A percentile compares a stretch with the other conserved stretches of the same genome.
These are phyloP conservation scores for Plusia festucae DNA, from an alignment of 2,888 invertebrate species.

Conservation along the genomic window DNA sequence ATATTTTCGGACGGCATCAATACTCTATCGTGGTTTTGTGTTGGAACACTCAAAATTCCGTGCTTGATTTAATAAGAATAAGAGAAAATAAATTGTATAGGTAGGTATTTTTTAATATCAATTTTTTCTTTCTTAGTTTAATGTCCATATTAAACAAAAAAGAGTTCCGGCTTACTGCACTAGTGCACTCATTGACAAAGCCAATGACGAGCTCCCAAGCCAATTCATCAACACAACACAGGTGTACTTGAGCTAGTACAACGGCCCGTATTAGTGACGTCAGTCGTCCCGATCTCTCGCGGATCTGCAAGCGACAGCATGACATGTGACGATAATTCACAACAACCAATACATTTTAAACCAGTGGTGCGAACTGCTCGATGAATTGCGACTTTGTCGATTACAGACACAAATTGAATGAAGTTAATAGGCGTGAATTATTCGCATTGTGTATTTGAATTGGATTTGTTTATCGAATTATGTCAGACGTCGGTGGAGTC, in stretches of 20 bases:
- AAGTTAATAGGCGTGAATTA: conserved; percentile 79
- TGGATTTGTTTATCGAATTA: conserved; percentile 42
- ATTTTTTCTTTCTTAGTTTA: too few relatives aligned
- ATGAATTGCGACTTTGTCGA: conserved; percentile 78
- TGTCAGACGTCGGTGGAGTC: neutral
- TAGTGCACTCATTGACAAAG: neutral
- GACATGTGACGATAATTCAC: conserved; percentile 74
- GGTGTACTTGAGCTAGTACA: conserved; percentile 50
- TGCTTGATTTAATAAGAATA: too few relatives aligned
- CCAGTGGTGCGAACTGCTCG: conserved; percentile 72
- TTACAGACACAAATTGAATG: conserved; percentile 74
- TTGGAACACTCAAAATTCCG: too few relatives aligned
- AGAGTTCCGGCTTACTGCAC: neutral
- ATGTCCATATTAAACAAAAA: neutral
- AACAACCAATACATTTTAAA: conserved; percentile 79
- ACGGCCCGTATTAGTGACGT: conserved; percentile 65
- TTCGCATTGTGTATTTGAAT: conserved; percentile 60
- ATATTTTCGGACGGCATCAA: too few relatives aligned
- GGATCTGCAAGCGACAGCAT: conserved; percentile 68
- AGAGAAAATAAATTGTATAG: too few relatives aligned
- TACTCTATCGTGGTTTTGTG: too few relatives aligned
- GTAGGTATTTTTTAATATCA: too few relatives aligned
- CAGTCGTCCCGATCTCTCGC: conserved; percentile 63
- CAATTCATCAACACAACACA: conserved; percentile 14
- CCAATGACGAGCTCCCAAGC: neutral